Base-by-base conservation (phyloP, 2,113 vertebrate genomes). In the Channa maculata region DNA sequence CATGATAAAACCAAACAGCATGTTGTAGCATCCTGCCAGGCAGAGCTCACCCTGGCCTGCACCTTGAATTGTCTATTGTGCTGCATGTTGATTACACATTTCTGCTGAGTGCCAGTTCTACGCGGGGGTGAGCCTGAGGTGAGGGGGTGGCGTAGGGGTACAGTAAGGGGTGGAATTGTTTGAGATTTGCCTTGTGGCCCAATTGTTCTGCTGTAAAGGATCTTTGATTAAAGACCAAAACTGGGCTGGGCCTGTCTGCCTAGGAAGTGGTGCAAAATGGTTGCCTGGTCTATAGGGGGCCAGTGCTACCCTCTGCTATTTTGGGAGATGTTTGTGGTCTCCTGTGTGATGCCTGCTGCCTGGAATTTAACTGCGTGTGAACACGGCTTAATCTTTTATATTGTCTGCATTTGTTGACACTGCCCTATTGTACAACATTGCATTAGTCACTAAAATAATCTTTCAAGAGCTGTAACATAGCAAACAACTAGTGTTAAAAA, bases 191-290 rank as follows among this genome's bases (percentile, higher is more conserved):
- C 50, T 65, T 87, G 79, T 85, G 86, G 68, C 71, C 78, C 85
- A 85, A 93, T 92, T 94, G 92, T 94, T 94, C 85, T 92, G 77
- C 84, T 89, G 88, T 90, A 88, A 86, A 84, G 78, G 68, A 89
- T 90, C 79, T 90, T 81, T 91, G 85, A 90, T 93, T 89, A 85
- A 91, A 88, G 81, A 89, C 77, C 70, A 82, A 75, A 60, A 72
- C 57, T 81, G 92, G 91, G 92, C 51, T 86, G 87, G 92, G 86
- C 77, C 86, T 80, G 84, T 91, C 86, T 91, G 79, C 87, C 43
- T 92, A 86, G 87, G 89, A 93, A 90, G 83, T 80, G 37, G 82
- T 84, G 77, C 57, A 77, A 91, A 91, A 89, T 88, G 67, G 68
- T 84, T 81, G 60, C 74, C 79, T 82, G 72, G 87, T 92, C 89